Evolutionary conservation across 2,113 vertebrate genomes (phyloP).

Genomic region (Dermatemys mawii): DNA sequence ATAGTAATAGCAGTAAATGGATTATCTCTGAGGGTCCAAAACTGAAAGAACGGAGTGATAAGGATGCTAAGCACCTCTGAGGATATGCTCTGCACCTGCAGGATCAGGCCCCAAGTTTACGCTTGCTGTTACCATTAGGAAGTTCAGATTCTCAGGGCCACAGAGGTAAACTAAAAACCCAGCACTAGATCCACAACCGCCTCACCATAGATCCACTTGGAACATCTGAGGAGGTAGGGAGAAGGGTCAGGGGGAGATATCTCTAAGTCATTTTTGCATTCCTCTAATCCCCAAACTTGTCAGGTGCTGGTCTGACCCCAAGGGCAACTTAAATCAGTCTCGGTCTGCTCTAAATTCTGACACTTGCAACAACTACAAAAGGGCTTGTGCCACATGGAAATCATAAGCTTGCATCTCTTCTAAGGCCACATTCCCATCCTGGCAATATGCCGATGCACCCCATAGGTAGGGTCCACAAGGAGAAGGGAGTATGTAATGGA

Average conservation of each 20-base stretch:
- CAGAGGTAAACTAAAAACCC: not conserved
- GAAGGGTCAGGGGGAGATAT: not conserved
- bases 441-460: not conserved
- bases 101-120: not conserved
- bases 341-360: not conserved
- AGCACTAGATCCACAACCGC: not conserved
- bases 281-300: not conserved
- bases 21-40: not conserved
- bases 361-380: not conserved
- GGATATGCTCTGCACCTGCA: not conserved
- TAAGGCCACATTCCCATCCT: not conserved
- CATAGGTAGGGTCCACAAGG: not conserved
- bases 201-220: not conserved
- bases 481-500: not conserved
- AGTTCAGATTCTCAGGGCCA: not conserved
- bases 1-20: not conserved
- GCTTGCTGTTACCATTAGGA: not conserved
- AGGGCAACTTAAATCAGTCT: not conserved
- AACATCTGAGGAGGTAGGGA: not conserved
- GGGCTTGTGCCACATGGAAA: not conserved
- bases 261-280: not conserved
- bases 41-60: not conserved
- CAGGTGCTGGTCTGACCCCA: not conserved
- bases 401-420: not conserved
- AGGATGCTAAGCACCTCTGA: not conserved